Evolutionary conservation across 2,888 invertebrate genomes (phyloP).

Genomic region (Helobdella robusta): DNA sequence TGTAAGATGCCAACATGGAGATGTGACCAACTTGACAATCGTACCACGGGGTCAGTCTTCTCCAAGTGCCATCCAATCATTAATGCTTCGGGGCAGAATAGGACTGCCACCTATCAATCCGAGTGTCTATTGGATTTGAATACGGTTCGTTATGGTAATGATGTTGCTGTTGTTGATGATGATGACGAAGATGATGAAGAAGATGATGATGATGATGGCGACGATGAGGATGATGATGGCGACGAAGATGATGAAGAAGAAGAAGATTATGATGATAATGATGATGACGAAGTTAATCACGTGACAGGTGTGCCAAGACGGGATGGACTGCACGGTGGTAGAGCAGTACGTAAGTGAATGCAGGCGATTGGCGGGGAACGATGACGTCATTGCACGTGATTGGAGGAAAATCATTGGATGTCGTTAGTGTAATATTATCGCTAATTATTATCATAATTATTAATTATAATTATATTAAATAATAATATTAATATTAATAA

Average conservation of each 20-base stretch:
- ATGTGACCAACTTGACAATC: neutral
- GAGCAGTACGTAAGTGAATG: constrained; percentile 9
- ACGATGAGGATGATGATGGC: no score
- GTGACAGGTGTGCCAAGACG: constrained; percentile 4
- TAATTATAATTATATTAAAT: neutral
- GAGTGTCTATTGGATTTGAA: neutral
- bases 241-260: no score
- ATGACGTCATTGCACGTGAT: neutral
- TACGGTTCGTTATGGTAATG: no score
- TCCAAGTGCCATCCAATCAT: neutral
- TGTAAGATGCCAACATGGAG: no score
- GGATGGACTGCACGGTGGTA: neutral
- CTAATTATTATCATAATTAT: no score
- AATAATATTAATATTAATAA: neutral
- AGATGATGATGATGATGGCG: no score
- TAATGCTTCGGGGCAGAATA: neutral
- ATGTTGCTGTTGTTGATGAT: no score
- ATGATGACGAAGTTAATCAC: no score
- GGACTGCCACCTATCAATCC: neutral
- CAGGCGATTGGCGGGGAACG: neutral
- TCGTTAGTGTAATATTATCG: constrained; percentile 1
- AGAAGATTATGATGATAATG: no score
- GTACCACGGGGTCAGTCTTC: neutral
- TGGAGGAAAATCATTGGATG: neutral
- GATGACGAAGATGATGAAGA: no score